Conservation (phyloP, 2,113 vertebrate species). For the Pluvianellus socialis region DNA sequence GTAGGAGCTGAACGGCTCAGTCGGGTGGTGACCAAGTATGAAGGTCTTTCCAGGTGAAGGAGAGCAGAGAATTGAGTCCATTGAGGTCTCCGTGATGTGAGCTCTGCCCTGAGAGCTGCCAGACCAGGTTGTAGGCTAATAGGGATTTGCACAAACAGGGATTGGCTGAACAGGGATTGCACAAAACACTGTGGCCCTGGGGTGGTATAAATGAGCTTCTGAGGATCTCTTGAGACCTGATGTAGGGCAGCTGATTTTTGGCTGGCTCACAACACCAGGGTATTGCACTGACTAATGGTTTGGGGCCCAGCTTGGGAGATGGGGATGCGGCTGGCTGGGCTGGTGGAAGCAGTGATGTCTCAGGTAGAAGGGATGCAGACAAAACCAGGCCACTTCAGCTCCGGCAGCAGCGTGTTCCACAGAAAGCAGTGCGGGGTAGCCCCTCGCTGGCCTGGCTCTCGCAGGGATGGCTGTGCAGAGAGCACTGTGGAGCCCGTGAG, state of each 20-base stretch:
- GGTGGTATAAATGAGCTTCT: not conserved
- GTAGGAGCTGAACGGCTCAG: not conserved
- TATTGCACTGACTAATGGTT: not conserved
- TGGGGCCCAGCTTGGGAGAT: constrained; percentile 12
- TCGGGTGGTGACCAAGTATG: not conserved
- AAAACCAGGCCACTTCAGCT: not conserved
- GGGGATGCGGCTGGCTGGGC: not conserved
- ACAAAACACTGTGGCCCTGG: not conserved
- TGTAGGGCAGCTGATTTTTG: not conserved
- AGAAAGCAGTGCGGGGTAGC: not conserved
- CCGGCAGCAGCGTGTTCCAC: not conserved
- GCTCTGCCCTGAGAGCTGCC: not conserved
- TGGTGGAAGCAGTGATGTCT: not conserved
- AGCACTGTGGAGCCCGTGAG: accelerated
- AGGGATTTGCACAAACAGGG: not conserved
- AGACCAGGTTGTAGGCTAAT: not conserved
- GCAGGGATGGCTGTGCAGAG: not conserved
- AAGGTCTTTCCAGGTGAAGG: not conserved
- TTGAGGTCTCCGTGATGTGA: accelerated
- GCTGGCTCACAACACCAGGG: not conserved
- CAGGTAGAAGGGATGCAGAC: not conserved
- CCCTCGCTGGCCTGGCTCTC: not conserved
- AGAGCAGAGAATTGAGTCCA: accelerated
- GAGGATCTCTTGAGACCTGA: not conserved
- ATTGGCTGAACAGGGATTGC: not conserved